A percentile compares a stretch with the other conserved stretches of the same genome.
Evolutionary conservation across 2,797 vertebrate genomes (phyloP).

Genomic region (Lagorchestes hirsutus): DNA sequence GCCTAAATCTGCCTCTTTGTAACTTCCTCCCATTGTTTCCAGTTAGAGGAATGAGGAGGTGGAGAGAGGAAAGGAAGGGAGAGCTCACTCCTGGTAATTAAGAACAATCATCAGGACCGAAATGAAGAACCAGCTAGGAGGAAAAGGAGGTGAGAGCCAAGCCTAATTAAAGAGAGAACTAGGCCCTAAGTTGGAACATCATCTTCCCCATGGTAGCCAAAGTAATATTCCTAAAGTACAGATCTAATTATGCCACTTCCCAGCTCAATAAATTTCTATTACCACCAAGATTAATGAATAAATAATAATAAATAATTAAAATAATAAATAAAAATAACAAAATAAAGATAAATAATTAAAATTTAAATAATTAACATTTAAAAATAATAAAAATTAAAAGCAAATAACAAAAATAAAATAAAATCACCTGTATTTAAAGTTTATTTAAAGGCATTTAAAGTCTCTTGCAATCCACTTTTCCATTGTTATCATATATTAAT

Average conservation of each 20-base stretch:
- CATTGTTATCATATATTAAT: not conserved
- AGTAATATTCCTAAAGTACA: not conserved
- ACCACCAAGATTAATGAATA: not conserved
- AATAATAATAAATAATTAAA: too few species aligned
- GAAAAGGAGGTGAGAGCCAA: not conserved
- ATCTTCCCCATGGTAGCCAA: not conserved
- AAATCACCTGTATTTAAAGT: not conserved
- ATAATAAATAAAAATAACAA: too few species aligned
- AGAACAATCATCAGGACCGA: not conserved
- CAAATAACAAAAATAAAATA: not conserved
- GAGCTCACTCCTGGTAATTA: not conserved
- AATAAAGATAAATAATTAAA: too few species aligned
- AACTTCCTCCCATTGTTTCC: not conserved
- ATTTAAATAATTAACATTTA: too few species aligned
- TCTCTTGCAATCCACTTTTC: not conserved
- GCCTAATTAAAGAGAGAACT: not conserved
- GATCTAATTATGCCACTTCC: not conserved
- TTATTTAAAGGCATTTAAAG: not conserved
- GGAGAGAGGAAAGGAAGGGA: not conserved
- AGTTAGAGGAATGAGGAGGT: not conserved
- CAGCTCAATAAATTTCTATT: not conserved
- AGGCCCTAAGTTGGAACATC: not conserved
- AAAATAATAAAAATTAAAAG: too few species aligned
- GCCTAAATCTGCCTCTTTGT: not conserved
- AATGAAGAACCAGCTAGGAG: not conserved